Evolutionary conservation across 2,888 invertebrate species (phyloP), one percentile per base, ranked within the genome.

Genomic region (Phymatocera aterrima): DNA sequence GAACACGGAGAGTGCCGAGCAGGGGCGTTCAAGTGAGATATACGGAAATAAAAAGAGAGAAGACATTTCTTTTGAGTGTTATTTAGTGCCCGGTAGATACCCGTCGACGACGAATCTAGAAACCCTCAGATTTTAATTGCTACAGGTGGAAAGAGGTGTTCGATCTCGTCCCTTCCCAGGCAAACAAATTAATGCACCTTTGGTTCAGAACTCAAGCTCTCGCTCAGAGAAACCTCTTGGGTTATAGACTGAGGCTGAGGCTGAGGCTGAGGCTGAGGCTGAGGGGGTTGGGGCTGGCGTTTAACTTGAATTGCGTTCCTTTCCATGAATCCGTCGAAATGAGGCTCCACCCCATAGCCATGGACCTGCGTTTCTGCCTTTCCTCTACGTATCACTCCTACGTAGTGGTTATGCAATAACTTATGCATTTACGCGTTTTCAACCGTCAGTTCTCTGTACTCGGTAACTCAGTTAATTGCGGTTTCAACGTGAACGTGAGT

Each of bases 251-350:
- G 83, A 83, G 24, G 68, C 46, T 8, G 24, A n/a, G 57, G 61
- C 4, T 10, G 61, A 10, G 31, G 81, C 86, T 83, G 83, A 83
- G 15, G 57, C 18, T 8, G 24, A n/a, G 57, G 61, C 4, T 18
- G 64, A 12, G 51, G 75, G 79, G 78, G 51, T 79, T 81, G 77
- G 78, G 83, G 83, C 79, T 82, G 83, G 82, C 87, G 85, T 88
- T 88, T 87, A 88, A 88, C 86, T 88, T 88, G 88, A 87, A 88
- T 88, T 88, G 88, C 87, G 84, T 85, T 84, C 84, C 84, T 83
- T 84, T 83, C 83, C 64, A 81, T 78, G 87, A 88, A 88, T 84
- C 87, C 87, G 83, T 88, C 87, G 84, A 82, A 88, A 83, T 82
- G 82, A 57, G 57, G 15, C 43, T 46, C 43, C 78, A 57, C 74